A percentile compares a stretch with the other conserved stretches of the same genome.
Conservation (phyloP, 53 echinoderm and acorn worm genomes). For the Actinopyga echinites region DNA sequence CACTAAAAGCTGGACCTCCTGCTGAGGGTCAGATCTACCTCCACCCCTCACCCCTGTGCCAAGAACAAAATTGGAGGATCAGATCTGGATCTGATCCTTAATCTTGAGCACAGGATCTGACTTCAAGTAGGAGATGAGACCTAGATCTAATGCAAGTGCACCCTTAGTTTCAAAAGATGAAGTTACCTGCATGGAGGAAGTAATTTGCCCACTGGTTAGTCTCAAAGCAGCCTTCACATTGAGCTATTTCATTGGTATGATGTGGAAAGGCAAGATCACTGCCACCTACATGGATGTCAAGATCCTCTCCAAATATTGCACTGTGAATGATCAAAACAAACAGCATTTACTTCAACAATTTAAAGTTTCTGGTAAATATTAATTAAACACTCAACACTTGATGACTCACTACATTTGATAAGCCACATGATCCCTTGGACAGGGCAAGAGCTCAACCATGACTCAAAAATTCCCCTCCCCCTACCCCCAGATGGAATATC, state of each 20-base stretch:
- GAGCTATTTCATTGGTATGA: slow-evolving; percentile 99
- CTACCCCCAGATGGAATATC: too few relatives aligned
- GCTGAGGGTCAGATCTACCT: too few relatives aligned
- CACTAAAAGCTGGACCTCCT: too few relatives aligned
- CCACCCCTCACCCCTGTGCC: too few relatives aligned
- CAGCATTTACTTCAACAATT: not conserved
- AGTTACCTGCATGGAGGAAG: slow-evolving; percentile 90
- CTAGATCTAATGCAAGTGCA: too few relatives aligned
- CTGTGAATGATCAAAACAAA: slow-evolving; percentile 33
- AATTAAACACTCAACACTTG: not conserved
- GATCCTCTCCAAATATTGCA: slow-evolving; percentile 85
- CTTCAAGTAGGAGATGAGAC: too few relatives aligned
- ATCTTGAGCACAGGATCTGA: too few relatives aligned
- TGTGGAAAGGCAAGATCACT: slow-evolving; percentile 93
- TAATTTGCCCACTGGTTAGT: slow-evolving; percentile 91
- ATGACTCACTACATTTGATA: not conserved
- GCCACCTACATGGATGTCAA: slow-evolving; percentile 97
- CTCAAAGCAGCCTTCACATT: slow-evolving; percentile 91
- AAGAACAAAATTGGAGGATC: too few relatives aligned
- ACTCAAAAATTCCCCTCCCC: too few relatives aligned
- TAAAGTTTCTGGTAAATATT: not conserved
- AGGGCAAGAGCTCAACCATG: too few relatives aligned
- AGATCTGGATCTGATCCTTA: too few relatives aligned
- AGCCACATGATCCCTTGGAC: too few relatives aligned
- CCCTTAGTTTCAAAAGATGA: not conserved